Conservation (phyloP, 2,113 vertebrate species). For the Thymallus thymallus region DNA sequence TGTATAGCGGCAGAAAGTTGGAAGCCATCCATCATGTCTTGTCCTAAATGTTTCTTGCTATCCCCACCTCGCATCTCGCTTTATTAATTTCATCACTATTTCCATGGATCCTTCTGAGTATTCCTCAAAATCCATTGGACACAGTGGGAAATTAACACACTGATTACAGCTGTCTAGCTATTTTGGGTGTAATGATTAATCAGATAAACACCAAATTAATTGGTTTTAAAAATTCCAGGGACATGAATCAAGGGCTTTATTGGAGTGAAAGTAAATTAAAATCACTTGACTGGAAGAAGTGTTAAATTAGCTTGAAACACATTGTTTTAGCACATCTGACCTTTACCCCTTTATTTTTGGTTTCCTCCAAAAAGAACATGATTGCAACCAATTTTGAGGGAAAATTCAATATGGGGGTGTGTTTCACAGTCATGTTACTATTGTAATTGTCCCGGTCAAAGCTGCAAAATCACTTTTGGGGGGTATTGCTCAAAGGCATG, state of each 20-base stretch:
- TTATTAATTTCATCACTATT: constrained; percentile 16
- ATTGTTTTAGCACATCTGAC: constrained; percentile 29
- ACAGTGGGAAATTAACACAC: constrained; percentile 25
- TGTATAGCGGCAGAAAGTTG: constrained; percentile 15
- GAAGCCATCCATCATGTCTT: constrained; percentile 34
- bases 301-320: constrained; percentile 44
- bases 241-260: constrained; percentile 39
- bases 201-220: constrained; percentile 64
- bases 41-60: constrained; percentile 3
- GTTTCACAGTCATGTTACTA: no score
- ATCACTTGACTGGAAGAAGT: constrained; percentile 48
- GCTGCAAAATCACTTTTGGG: no score
- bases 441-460: no score
- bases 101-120: constrained; percentile 27
- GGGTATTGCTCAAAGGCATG: no score
- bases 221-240: constrained; percentile 50
- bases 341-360: constrained; percentile 24
- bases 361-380: neutral
- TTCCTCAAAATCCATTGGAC: constrained; percentile 45
- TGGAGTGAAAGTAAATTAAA: constrained; percentile 54
- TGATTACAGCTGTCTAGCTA: constrained; percentile 40
- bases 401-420: no score
- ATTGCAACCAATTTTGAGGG: no score
- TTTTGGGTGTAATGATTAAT: constrained; percentile 60
- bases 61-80: constrained; percentile 1